Evolutionary conservation across 1,140 invertebrate genomes (phyloP).

Genomic region (Patella vulgata): DNA sequence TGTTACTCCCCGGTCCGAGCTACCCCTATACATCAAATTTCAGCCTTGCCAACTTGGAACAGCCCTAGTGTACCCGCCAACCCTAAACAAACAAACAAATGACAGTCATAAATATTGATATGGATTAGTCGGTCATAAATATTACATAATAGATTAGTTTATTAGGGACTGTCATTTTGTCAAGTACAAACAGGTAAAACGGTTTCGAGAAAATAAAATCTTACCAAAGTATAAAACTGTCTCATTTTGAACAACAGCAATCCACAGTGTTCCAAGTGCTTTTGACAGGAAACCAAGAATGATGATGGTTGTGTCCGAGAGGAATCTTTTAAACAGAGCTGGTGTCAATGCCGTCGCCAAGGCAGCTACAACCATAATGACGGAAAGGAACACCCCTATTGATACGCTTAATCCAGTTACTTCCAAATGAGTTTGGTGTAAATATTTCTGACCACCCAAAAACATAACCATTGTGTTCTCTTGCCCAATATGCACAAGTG

Average conservation of each 20-base stretch:
- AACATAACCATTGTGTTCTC: slow-evolving; percentile 57
- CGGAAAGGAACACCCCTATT: slow-evolving; percentile 55
- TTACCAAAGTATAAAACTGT: slow-evolving; percentile 58
- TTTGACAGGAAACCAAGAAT: slow-evolving; percentile 59
- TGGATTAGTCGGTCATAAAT: too few species aligned
- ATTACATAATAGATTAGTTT: too few species aligned
- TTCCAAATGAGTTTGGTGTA: slow-evolving; percentile 19
- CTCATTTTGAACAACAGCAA: slow-evolving; percentile 57
- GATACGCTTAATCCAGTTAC: slow-evolving; percentile 45
- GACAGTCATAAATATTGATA: too few species aligned
- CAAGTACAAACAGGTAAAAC: too few species aligned
- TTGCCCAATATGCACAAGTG: slow-evolving; percentile 59
- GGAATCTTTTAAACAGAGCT: slow-evolving; percentile 47
- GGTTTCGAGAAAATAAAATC: too few species aligned
- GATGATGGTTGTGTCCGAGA: slow-evolving; percentile 52
- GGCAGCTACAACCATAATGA: slow-evolving; percentile 57
- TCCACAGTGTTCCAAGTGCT: slow-evolving; percentile 59
- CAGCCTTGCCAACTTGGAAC: too few species aligned
- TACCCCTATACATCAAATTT: too few species aligned
- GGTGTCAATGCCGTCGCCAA: slow-evolving; percentile 48
- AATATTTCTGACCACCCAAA: slow-evolving; percentile 48
- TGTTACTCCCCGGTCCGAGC: too few species aligned
- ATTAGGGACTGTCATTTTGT: too few species aligned
- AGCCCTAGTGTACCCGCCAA: too few species aligned
- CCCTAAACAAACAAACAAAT: too few species aligned